Percentiles rank a stretch among this genome's conserved stretches.
Conservation (phyloP, 2,888 invertebrate species). For the Lathronympha strigana region DNA sequence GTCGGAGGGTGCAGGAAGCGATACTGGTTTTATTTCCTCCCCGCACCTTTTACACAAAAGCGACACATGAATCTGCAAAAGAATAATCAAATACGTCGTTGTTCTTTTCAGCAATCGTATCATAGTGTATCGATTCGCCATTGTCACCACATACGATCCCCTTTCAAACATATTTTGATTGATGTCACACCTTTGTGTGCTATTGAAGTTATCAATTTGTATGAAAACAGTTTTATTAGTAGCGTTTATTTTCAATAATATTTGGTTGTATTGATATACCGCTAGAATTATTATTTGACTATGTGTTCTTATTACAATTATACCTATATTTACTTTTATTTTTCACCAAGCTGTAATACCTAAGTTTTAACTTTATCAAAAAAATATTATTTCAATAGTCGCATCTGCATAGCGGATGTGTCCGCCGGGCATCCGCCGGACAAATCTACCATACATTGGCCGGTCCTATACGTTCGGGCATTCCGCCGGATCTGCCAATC, state of each 20-base stretch:
- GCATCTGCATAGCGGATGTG: too few relatives aligned
- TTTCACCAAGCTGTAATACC: background rate
- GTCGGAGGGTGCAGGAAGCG: conserved; percentile 74
- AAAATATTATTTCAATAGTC: too few relatives aligned
- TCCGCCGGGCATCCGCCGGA: too few relatives aligned
- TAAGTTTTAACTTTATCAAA: too few relatives aligned
- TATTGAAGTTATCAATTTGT: conserved; percentile 49
- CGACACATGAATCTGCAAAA: background rate
- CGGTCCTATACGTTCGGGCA: too few relatives aligned
- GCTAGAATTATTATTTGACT: conserved; percentile 25
- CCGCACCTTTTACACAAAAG: conserved; percentile 45
- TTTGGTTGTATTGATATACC: conserved; percentile 17
- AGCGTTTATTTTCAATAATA: conserved; percentile 30
- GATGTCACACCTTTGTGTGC: conserved; percentile 63
- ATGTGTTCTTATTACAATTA: background rate
- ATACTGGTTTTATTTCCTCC: conserved; percentile 76
- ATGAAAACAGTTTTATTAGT: conserved; percentile 59
- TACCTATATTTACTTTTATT: background rate
- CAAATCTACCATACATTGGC: too few relatives aligned
- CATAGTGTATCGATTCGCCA: conserved; percentile 67
- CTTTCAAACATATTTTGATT: conserved; percentile 69
- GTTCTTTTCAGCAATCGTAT: conserved; percentile 31
- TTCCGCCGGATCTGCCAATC: too few relatives aligned
- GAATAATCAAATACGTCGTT: conserved; percentile 5
- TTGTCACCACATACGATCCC: conserved; percentile 70